These are phyloP conservation scores for Serinus canaria DNA, from an alignment of 2,113 vertebrate genomes.

Conservation along the genomic window DNA sequence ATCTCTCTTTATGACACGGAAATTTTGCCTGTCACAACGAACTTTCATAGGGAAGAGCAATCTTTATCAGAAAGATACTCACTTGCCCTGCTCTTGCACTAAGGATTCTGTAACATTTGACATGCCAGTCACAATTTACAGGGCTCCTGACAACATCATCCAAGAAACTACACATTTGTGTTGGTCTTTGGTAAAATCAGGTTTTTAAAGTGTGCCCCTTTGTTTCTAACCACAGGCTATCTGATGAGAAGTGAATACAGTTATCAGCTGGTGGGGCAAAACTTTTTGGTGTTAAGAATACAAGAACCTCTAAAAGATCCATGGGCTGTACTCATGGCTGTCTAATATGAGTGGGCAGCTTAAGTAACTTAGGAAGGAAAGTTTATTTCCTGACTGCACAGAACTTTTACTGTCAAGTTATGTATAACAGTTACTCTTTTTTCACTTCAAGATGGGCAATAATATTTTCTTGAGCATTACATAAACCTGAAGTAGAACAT, in stretches of 20 bases:
- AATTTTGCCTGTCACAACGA: not conserved
- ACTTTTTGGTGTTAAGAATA: slow-evolving; percentile 27
- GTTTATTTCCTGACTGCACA: slow-evolving; percentile 11
- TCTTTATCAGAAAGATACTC: not conserved
- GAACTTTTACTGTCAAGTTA: not conserved
- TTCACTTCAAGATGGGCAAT: not conserved
- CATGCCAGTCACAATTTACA: slow-evolving; percentile 9
- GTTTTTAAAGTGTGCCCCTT: not conserved
- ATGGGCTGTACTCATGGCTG: not conserved
- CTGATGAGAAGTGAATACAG: not conserved
- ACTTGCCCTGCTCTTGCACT: not conserved
- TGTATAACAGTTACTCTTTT: not conserved
- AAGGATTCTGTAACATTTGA: not conserved
- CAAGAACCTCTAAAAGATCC: not conserved
- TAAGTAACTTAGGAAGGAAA: slow-evolving; percentile 12
- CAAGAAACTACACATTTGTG: slow-evolving; percentile 41
- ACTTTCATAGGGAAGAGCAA: not conserved
- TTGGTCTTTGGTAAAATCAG: slow-evolving; percentile 15
- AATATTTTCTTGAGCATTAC: not conserved
- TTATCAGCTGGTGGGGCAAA: slow-evolving; percentile 10
- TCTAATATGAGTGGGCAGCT: not conserved
- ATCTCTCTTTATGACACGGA: not conserved
- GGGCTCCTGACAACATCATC: slow-evolving; percentile 35
- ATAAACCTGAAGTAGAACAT: not conserved
- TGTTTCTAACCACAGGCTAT: slow-evolving; percentile 27